Base-by-base conservation (phyloP, 1,140 invertebrate species). In the Solen grandis region DNA sequence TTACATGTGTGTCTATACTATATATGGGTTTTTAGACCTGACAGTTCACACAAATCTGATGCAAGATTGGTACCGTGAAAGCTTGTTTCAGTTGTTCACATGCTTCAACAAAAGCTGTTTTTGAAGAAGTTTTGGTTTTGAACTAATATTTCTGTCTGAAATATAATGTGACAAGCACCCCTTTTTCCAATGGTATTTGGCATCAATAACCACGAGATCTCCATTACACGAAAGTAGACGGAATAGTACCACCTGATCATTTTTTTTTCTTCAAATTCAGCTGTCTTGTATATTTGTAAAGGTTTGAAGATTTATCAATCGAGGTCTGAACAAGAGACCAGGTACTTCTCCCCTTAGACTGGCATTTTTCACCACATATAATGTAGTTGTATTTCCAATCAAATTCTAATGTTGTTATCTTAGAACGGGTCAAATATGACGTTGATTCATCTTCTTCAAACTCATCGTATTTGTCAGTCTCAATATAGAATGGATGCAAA, bases 171-270 rank as follows among this genome's bases (percentile, higher is more conserved):
- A 31, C 19, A 63, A 19, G 16, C 27, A 63, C 19, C 19, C 60
- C 16, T 29, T 63, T 31, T 63, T 16, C 19, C 60, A 5, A 31
- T 63, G 60, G 33, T 63, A 63, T 29, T 33, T 10, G 4, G 60
- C 60, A 31, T 63, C 60, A 63, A 31, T 33, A 29, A 33, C 60
- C n/a, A 63, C 60, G 5, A 63, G 29, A 63, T 63, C 60, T 13
- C 60, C 60, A 63, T 35, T 10, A 22, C 16, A 22, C 5, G 27
- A n/a, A 5, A 63, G 60, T 29, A 63, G 29, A 4, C 60, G 13
- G 10, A 33, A 10, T 31, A 31, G 60, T 29, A 63, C 10, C 8
- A 31, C 60, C 29, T 63, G 19, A 33, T 63, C 60, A 31, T 63
- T 63, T 63, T 10, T 63, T 10, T n/a, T n/a, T n/a, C n/a, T n/a